Conservation (phyloP, 2,888 invertebrate genomes). For the Pherbina coryleti region DNA sequence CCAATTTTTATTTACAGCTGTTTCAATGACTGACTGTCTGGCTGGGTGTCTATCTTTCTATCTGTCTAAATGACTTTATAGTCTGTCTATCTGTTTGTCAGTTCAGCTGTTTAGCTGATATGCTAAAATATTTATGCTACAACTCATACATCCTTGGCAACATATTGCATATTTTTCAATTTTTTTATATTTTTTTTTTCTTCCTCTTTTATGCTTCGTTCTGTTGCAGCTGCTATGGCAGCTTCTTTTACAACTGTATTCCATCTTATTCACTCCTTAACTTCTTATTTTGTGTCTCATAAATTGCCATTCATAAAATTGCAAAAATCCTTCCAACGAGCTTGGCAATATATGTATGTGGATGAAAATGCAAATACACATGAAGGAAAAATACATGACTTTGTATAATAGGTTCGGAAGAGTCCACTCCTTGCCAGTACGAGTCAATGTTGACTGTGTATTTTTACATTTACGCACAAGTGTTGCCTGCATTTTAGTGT, state of each 20-base stretch:
- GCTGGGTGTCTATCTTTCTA: not conserved
- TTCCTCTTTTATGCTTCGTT: not conserved
- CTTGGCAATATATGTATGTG: not conserved
- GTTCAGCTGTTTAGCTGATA: constrained; percentile 46
- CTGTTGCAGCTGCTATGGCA: not conserved
- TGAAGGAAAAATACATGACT: no score
- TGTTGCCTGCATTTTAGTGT: no score
- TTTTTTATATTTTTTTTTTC: not conserved
- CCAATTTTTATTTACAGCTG: constrained; percentile 50
- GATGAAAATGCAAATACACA: no score
- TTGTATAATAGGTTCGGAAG: no score
- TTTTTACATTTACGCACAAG: no score
- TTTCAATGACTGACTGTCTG: not conserved
- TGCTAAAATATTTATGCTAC: constrained; percentile 45
- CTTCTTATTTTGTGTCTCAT: not conserved
- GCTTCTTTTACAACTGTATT: not conserved
- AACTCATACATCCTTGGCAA: constrained; percentile 26
- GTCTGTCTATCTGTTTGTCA: not conserved
- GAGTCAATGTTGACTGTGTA: no score
- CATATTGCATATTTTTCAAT: constrained; percentile 12
- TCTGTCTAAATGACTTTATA: not conserved
- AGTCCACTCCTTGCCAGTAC: no score
- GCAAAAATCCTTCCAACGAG: not conserved
- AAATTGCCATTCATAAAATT: not conserved
- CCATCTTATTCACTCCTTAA: not conserved